Conservation (phyloP, 2,113 vertebrate genomes). For the Elephas maximus region DNA sequence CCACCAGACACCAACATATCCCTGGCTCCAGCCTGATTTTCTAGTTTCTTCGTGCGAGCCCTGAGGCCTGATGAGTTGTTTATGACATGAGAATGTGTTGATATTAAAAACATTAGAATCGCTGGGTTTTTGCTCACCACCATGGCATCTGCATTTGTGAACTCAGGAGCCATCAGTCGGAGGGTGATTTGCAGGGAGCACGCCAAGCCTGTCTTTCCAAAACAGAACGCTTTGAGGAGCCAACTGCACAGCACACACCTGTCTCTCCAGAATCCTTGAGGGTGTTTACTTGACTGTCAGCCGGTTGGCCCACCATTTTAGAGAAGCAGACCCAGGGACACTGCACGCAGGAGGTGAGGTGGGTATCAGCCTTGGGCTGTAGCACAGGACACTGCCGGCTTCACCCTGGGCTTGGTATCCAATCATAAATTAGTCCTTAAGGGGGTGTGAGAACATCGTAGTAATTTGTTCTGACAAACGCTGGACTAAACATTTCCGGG, state of each 20-base stretch:
- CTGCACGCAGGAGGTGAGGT: background rate
- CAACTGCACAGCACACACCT: background rate
- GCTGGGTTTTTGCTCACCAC: background rate
- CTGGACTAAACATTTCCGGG: constrained; percentile 73
- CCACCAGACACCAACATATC: background rate
- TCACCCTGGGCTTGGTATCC: background rate
- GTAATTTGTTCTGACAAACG: constrained; percentile 76
- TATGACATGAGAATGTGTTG: background rate
- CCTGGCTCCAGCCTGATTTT: background rate
- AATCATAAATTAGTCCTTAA: constrained; percentile 14
- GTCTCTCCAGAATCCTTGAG: background rate
- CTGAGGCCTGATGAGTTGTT: background rate
- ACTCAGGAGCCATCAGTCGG: background rate
- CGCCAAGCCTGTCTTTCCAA: background rate
- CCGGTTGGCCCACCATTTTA: background rate
- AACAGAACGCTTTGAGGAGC: background rate
- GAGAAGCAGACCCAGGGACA: background rate
- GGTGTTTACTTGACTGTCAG: background rate
- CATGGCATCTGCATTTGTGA: background rate
- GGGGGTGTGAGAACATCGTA: background rate
- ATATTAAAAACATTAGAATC: background rate
- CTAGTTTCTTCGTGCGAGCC: background rate
- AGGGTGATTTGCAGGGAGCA: background rate
- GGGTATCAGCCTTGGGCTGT: background rate
- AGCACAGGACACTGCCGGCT: background rate